phyloP scores from a whole-genome alignment of 2,888 invertebrate species.

The Patella pellucida region DNA sequence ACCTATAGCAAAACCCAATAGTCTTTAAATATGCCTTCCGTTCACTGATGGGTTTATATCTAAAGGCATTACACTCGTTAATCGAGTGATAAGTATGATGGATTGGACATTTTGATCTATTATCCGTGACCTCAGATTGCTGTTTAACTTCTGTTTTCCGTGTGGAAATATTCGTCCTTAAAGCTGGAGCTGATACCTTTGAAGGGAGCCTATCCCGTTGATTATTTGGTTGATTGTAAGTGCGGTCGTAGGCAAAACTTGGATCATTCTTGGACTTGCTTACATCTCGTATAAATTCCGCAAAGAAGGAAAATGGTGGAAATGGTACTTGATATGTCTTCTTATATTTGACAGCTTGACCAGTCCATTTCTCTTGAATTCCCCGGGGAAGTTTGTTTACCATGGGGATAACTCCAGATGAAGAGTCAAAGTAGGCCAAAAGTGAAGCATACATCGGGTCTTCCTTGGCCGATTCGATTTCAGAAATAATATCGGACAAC shows the following conservation, averaged over 20 bases:
- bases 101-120: neutral
- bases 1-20: neutral
- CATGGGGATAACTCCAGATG: conserved; percentile 23
- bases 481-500: conserved; percentile 21
- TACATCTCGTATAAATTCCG: conserved; percentile 15
- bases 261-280: conserved; percentile 18
- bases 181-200: neutral
- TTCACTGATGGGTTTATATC: neutral
- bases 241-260: conserved; percentile 17
- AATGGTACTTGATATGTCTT: conserved; percentile 12
- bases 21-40: neutral
- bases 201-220: neutral
- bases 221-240: neutral
- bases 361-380: conserved; percentile 27
- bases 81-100: neutral
- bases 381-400: conserved; percentile 23
- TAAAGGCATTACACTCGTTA: neutral
- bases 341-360: conserved; percentile 21
- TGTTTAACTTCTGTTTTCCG: neutral
- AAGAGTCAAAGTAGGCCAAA: conserved; percentile 27
- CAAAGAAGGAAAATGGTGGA: conserved; percentile 23
- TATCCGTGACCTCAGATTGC: neutral
- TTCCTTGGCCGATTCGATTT: conserved; percentile 20
- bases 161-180: neutral
- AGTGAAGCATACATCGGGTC: neutral